A percentile compares a stretch with the other conserved stretches of the same genome.
Conservation (phyloP, 2,797 vertebrate genomes). For the Taenioides sp. region DNA sequence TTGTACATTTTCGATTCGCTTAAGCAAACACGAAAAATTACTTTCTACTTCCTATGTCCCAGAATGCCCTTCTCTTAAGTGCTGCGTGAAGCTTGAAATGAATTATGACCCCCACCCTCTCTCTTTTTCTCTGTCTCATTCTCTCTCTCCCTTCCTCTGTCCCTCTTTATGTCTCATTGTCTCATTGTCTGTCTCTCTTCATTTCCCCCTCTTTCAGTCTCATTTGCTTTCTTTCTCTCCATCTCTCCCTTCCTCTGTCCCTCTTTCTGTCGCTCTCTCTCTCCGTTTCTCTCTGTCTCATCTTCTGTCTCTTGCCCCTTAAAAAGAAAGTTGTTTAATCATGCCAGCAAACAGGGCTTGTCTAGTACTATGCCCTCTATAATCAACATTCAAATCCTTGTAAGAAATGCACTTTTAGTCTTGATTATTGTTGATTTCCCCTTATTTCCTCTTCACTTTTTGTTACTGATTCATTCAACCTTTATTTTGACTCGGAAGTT, state of each 20-base stretch:
- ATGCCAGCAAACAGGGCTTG: conserved; percentile 58
- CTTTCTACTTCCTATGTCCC: conserved; percentile 5
- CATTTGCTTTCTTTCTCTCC: conserved; percentile 13
- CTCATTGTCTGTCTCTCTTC: conserved; percentile 36
- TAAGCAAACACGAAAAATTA: conserved; percentile 9
- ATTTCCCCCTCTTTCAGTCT: neutral
- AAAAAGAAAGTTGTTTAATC: conserved; percentile 57
- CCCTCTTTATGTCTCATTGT: too few species aligned
- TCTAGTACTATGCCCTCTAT: conserved; percentile 24
- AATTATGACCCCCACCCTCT: conserved; percentile 47
- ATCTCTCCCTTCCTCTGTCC: conserved; percentile 21
- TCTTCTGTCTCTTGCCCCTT: conserved; percentile 35
- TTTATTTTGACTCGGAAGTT: conserved; percentile 11
- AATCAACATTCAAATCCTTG: conserved; percentile 10
- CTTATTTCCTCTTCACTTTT: neutral
- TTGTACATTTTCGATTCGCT: neutral
- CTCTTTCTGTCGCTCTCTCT: conserved; percentile 16
- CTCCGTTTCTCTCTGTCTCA: conserved; percentile 19
- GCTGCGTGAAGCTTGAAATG: conserved; percentile 23
- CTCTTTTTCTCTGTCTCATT: conserved; percentile 26
- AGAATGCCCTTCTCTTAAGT: conserved; percentile 24
- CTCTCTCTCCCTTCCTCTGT: conserved; percentile 10
- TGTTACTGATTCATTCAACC: conserved; percentile 11
- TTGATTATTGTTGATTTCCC: conserved; percentile 13
- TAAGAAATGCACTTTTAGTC: conserved; percentile 13